phyloP scores from a whole-genome alignment of 1,140 invertebrate species.

The Ceratosolen solmsi region DNA sequence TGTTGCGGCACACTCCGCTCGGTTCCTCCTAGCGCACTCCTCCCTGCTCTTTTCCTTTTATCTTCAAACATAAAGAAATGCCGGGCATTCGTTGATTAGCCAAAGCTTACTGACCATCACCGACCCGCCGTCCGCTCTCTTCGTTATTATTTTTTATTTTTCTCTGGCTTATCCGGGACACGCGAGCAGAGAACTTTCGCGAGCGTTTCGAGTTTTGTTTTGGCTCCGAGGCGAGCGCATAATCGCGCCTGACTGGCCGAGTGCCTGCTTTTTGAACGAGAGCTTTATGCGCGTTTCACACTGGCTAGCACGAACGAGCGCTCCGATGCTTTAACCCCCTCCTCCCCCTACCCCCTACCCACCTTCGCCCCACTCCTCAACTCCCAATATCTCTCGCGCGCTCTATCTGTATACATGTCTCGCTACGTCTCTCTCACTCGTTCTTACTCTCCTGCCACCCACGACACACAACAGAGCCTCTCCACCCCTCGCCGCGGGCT shows the following conservation, averaged over 20 bases:
- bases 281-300: conserved; percentile 32
- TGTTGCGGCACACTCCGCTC: background rate
- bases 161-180: no score
- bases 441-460: no score
- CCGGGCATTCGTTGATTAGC: conserved; percentile 16
- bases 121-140: background rate
- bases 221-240: background rate
- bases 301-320: background rate
- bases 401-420: no score
- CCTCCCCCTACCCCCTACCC: background rate
- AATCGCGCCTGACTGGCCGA: conserved; percentile 17
- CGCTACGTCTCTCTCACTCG: no score
- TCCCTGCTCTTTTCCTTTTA: background rate
- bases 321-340: background rate
- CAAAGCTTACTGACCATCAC: background rate
- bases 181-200: background rate
- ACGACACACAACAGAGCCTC: no score
- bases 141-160: background rate
- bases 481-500: no score
- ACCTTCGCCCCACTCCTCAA: no score
- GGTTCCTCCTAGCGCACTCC: background rate
- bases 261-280: conserved; percentile 12
- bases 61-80: conserved; percentile 31
- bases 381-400: no score
- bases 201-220: conserved; percentile 20